Conservation (phyloP, 1,140 invertebrate genomes). For the Forficula auricularia region DNA sequence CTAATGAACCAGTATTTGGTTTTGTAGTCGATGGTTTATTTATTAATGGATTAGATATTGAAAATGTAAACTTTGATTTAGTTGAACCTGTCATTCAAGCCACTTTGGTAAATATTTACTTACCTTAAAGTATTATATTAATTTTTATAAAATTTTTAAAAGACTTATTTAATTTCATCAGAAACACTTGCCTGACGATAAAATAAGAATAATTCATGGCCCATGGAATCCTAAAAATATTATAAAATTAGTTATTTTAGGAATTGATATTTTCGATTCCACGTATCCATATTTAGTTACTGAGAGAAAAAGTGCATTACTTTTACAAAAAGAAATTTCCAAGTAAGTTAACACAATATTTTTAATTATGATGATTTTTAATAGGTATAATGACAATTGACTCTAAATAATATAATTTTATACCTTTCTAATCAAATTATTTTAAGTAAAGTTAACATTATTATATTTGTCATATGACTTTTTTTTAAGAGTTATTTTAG, state of each 20-base stretch:
- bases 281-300: conserved; percentile 45
- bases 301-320: conserved; percentile 39
- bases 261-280: conserved; percentile 69
- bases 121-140: background rate
- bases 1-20: conserved; percentile 36
- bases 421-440: background rate
- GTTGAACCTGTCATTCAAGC: conserved; percentile 40
- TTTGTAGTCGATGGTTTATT: conserved; percentile 68
- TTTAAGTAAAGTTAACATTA: background rate
- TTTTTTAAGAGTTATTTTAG: no score
- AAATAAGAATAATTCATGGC: conserved; percentile 43
- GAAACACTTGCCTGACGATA: conserved; percentile 41
- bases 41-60: conserved; percentile 40
- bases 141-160: conserved; percentile 2
- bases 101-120: conserved; percentile 30
- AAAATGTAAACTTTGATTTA: conserved; percentile 34
- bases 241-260: conserved; percentile 42
- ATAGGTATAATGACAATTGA: no score
- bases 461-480: background rate
- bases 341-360: background rate
- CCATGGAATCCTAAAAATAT: conserved; percentile 46
- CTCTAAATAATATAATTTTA: background rate
- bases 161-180: conserved; percentile 24
- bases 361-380: background rate
- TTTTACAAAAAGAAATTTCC: no score